Evolutionary conservation across 1,140 invertebrate genomes (phyloP), one percentile per base, ranked within the genome.

Genomic region (Drosophila bocki): DNA sequence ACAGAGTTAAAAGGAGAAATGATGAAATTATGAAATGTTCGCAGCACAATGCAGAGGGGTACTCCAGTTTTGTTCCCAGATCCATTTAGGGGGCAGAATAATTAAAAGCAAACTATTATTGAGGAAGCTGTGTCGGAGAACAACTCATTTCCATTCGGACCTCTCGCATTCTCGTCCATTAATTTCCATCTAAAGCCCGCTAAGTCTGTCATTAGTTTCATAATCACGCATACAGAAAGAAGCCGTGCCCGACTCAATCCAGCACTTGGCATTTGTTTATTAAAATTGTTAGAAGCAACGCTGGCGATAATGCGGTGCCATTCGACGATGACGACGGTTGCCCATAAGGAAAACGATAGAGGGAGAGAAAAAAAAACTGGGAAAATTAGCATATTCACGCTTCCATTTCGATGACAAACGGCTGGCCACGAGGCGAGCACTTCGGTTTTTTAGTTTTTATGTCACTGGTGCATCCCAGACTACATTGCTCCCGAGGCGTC

Each of bases 301-400:
- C 50, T 6, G 32, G 51, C 37, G 70, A 63, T 78, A 70, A 69
- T 68, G 56, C 42, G 63, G 19, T 61, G 58, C 44, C 32, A 61
- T 61, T 50, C 45, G 29, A 6, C 45, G 17, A 39, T 47, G 51
- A 33, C 37, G 76, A 76, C 70, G 71, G 61, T 77, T 65, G 63
- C 51, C 67, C 63, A 77, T 83, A 67, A 83, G 75, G 67, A 56
- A 69, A 44, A 59, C 26, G 26, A 33, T 50, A 9, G 48, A 19
- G 8, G 48, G 33, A 15, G 7, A 22, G 12, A 48, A 9, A 51
- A 17, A 17, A 59, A 64, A 60, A 9, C 41, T 39, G 54, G 53
- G 47, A 78, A 78, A 68, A 88, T 87, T 88, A 65, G 84, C 84
- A 87, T 87, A 80, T 87, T 87, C 69, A 83, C 82, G 84, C 62